Evolutionary conservation across 2,888 invertebrate species (phyloP).

Genomic region (Geophilus truncorum): DNA sequence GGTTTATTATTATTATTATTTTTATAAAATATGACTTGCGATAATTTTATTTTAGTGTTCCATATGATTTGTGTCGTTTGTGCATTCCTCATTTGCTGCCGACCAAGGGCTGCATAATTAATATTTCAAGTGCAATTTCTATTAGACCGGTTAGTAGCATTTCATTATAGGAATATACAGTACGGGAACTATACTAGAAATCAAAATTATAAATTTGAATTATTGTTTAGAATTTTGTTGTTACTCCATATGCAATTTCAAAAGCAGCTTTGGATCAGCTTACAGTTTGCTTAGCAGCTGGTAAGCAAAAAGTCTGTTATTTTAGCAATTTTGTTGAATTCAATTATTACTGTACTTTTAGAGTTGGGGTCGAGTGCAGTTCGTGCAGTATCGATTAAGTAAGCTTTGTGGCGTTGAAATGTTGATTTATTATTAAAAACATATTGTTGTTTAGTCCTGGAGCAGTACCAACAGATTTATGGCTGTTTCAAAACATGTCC

Average conservation of each 20-base stretch:
- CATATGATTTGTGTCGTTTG: constrained; percentile 24
- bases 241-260: constrained; percentile 5
- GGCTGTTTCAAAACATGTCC: not conserved
- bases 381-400: constrained; percentile 15
- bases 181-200: no score
- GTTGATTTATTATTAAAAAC: not conserved
- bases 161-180: no score
- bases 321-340: not conserved
- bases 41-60: not conserved
- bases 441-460: not conserved
- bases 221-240: not conserved
- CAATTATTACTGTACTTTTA: not conserved
- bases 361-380: not conserved
- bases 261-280: constrained; percentile 30
- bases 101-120: constrained; percentile 18
- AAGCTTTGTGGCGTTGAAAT: not conserved
- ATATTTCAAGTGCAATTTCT: constrained; percentile 1
- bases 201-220: no score
- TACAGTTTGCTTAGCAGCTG: constrained; percentile 27
- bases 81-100: not conserved
- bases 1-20: not conserved
- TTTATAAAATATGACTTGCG: not conserved
- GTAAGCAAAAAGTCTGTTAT: not conserved
- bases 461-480: not conserved
- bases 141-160: constrained; percentile 19